These are phyloP conservation scores for Eulemur mongoz DNA, from an alignment of 2,797 vertebrate species.

Conservation along the genomic window DNA sequence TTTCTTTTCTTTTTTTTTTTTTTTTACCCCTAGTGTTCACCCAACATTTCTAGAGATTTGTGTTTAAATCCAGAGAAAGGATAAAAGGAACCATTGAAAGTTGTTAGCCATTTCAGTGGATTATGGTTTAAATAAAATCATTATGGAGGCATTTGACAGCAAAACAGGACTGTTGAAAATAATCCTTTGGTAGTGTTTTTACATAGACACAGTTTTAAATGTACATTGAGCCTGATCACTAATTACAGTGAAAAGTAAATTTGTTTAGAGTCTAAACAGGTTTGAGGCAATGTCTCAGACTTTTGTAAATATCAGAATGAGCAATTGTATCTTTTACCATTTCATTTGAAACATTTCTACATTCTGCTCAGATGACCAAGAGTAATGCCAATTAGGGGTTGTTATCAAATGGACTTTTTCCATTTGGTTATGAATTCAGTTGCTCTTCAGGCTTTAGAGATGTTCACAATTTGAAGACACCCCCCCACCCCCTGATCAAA, in stretches of 20 bases:
- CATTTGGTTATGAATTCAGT: constrained; percentile 8
- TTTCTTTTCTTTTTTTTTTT: background rate
- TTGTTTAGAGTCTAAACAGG: background rate
- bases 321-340: background rate
- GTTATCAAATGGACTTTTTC: background rate
- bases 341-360: constrained; percentile 29
- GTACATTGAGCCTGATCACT: background rate
- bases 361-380: background rate
- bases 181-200: background rate
- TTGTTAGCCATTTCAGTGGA: background rate
- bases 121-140: background rate
- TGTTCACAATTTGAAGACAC: background rate
- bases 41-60: background rate
- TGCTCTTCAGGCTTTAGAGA: background rate
- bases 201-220: background rate
- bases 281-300: background rate
- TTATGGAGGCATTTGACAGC: background rate
- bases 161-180: background rate
- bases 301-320: constrained; percentile 11
- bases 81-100: background rate
- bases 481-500: background rate
- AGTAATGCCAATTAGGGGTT: background rate
- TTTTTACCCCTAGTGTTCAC: too few species aligned
- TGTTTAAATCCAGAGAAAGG: background rate
- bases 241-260: background rate